Percentiles rank a stretch among this genome's conserved stretches.
Evolutionary conservation across 2,797 vertebrate genomes (phyloP).

Genomic region (Bucorvus abyssinicus): DNA sequence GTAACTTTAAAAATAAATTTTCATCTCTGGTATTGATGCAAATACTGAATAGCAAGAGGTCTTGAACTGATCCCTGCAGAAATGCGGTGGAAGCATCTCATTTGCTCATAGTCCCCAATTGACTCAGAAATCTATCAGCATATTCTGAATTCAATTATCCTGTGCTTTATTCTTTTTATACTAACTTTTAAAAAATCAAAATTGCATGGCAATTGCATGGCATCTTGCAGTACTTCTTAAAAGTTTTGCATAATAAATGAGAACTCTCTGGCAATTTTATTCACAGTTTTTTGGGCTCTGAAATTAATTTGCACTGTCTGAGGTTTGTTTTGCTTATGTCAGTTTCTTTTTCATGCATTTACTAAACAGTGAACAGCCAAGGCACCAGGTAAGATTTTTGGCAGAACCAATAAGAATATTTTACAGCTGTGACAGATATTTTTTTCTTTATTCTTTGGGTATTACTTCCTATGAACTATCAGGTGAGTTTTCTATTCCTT

Average conservation of each 20-base stretch:
- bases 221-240: neutral
- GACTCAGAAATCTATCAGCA: neutral
- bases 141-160: neutral
- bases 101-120: neutral
- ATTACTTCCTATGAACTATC: neutral
- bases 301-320: neutral
- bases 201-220: neutral
- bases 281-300: neutral
- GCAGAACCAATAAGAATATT: neutral
- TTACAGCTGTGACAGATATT: neutral
- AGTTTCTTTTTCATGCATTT: slow-evolving; percentile 12
- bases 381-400: neutral
- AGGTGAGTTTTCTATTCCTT: neutral
- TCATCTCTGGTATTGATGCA: neutral
- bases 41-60: neutral
- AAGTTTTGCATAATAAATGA: neutral
- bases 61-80: neutral
- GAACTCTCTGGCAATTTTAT: neutral
- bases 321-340: neutral
- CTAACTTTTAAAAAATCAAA: neutral
- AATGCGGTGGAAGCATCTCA: neutral
- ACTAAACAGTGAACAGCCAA: neutral
- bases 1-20: neutral
- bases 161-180: neutral
- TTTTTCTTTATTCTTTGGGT: neutral